phyloP scores from a whole-genome alignment of 2,797 vertebrate species.

The Labroides dimidiatus region DNA sequence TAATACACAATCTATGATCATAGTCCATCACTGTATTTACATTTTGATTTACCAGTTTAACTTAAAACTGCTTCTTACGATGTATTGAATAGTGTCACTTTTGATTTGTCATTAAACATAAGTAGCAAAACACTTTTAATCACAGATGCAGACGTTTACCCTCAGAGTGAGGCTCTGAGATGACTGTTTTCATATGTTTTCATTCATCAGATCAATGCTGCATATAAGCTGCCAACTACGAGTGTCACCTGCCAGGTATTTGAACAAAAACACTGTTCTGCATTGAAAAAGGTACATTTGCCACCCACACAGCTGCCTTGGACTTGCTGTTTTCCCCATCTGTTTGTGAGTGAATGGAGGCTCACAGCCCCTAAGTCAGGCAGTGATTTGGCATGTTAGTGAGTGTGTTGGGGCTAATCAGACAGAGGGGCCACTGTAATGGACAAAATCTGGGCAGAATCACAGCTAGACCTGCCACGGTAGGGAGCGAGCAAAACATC shows the following conservation, averaged over 20 bases:
- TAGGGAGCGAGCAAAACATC: constrained; percentile 94
- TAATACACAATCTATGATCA: no score
- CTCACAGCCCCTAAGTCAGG: constrained; percentile 89
- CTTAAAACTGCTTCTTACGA: no score
- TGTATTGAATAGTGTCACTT: not conserved
- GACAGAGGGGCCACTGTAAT: constrained; percentile 97
- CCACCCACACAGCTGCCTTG: constrained; percentile 35
- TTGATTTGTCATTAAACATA: not conserved
- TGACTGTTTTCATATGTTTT: constrained; percentile 29
- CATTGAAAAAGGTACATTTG: constrained; percentile 54
- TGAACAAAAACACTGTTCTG: constrained; percentile 51
- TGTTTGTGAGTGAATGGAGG: constrained; percentile 76
- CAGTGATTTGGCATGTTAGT: constrained; percentile 99
- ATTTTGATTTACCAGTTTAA: no score
- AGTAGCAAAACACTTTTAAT: not conserved
- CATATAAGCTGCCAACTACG: constrained; percentile 4
- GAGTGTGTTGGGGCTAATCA: constrained; percentile 98
- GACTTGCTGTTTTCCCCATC: constrained; percentile 43
- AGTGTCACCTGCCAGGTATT: constrained; percentile 13
- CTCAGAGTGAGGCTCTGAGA: not conserved
- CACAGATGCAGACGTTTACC: not conserved
- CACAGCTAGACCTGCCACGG: constrained; percentile 93
- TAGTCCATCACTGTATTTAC: no score
- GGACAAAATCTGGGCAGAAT: constrained; percentile 99
- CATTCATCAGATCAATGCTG: constrained; percentile 21